Evolutionary conservation across 1,140 invertebrate species (phyloP), one percentile per base, ranked within the genome.

Genomic region (Achroia grisella): DNA sequence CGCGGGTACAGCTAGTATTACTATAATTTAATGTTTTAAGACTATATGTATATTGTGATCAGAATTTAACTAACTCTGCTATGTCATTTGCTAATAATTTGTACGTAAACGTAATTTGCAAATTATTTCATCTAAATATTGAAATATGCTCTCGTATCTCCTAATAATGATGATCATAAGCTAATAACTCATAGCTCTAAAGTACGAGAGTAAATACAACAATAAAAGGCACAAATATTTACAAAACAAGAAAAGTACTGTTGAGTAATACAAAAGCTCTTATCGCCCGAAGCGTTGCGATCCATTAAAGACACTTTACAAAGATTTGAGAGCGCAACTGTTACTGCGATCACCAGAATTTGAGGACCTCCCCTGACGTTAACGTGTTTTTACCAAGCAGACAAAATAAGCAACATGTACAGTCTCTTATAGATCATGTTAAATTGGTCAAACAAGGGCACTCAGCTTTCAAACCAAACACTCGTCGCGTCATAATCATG

Each of bases 271-370:
- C 58, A 58, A 81, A 76, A 76, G 73, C 75, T 71, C 72, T 80
- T 74, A 62, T 66, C 62, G 62, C 68, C 52, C 51, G 47, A 50
- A 67, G 62, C 63, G 64, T 64, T 59, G 73, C 56, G 65, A 70
- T 69, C 69, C 70, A 77, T 81, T 83, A 80, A 73, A 71, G 73
- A 74, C 74, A 79, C 79, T 83, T 77, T 62, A 75, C 67, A 64
- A 51, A 62, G 63, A 69, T 73, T 80, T 51, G 66, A 72, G 76
- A 64, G 67, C 67, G 59, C 48, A 59, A 46, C 58, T 61, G 61
- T 59, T 62, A 66, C 62, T 46, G 47, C 48, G 49, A 45, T 53
- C 56, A 58, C 68, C 68, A 70, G 50, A 62, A 59, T 63, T 47
- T 32, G 37, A 43, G 51, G 68, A 68, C 44, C 59, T 52, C 44